Evolutionary conservation across 2,797 vertebrate species (phyloP).

Genomic region (Anguilla megastoma): DNA sequence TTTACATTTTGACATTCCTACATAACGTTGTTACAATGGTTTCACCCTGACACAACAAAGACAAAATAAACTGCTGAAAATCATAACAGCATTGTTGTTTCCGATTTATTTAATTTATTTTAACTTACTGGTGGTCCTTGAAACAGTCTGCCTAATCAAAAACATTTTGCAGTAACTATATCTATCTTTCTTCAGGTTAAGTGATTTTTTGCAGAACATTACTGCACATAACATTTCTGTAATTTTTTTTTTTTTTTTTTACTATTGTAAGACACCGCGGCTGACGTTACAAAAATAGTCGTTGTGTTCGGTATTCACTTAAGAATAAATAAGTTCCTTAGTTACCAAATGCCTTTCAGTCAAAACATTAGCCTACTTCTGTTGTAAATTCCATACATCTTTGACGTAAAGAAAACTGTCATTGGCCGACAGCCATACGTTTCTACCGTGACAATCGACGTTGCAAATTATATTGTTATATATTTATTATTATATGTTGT

Average conservation of each 20-base stretch:
- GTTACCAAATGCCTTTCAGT: slow-evolving; percentile 10
- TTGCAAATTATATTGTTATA: background rate
- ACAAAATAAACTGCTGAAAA: background rate
- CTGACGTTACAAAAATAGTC: background rate
- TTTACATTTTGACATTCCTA: background rate
- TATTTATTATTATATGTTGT: background rate
- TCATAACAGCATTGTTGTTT: background rate
- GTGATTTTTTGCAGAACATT: background rate
- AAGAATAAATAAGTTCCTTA: background rate
- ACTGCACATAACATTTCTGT: background rate
- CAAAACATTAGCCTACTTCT: slow-evolving; percentile 17
- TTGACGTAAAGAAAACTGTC: slow-evolving; percentile 30
- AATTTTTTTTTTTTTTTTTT: background rate
- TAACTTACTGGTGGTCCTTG: background rate
- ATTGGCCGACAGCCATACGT: background rate
- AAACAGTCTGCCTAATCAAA: background rate
- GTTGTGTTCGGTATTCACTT: background rate
- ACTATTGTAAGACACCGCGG: background rate
- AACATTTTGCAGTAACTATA: background rate
- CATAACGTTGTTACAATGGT: background rate
- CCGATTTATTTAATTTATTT: background rate
- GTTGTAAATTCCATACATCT: background rate
- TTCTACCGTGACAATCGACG: slow-evolving; percentile 2
- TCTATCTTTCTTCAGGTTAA: background rate
- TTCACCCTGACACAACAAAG: background rate